Evolutionary conservation across 2,797 vertebrate species (phyloP).

Genomic region (Catamblyrhynchus diadema): DNA sequence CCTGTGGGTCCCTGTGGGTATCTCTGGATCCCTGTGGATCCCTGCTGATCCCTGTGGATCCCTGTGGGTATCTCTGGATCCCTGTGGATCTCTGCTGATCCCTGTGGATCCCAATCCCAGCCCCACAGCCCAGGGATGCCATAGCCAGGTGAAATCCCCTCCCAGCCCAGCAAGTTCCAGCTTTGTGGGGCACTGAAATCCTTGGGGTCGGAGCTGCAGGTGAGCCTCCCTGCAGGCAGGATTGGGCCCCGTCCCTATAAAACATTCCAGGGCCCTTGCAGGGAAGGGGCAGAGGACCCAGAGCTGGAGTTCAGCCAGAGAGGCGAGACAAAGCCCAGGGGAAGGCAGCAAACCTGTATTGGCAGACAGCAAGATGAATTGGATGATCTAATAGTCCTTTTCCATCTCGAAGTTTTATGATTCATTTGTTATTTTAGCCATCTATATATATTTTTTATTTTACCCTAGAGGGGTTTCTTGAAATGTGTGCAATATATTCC

Average conservation of each 20-base stretch:
- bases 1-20: rapidly evolving
- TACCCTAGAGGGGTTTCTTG: constrained; percentile 54
- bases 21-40: too few relatives aligned
- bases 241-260: rapidly evolving
- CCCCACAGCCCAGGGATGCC: not conserved
- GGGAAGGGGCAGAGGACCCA: constrained; percentile 1
- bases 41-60: too few relatives aligned
- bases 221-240: not conserved
- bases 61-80: too few relatives aligned
- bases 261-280: not conserved
- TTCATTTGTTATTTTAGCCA: constrained; percentile 71
- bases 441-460: constrained; percentile 66
- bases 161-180: rapidly evolving
- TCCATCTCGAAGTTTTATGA: constrained; percentile 63
- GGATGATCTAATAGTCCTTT: constrained; percentile 67
- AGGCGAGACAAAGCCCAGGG: constrained; percentile 48
- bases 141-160: rapidly evolving
- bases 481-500: constrained; percentile 53
- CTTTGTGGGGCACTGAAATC: rapidly evolving
- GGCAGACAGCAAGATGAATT: constrained; percentile 56
- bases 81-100: too few relatives aligned
- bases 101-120: rapidly evolving
- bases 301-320: constrained; percentile 3
- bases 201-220: not conserved
- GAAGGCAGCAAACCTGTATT: constrained; percentile 31